These are phyloP conservation scores for Clarias fuscus DNA, from an alignment of 2,797 vertebrate genomes.

Conservation along the genomic window DNA sequence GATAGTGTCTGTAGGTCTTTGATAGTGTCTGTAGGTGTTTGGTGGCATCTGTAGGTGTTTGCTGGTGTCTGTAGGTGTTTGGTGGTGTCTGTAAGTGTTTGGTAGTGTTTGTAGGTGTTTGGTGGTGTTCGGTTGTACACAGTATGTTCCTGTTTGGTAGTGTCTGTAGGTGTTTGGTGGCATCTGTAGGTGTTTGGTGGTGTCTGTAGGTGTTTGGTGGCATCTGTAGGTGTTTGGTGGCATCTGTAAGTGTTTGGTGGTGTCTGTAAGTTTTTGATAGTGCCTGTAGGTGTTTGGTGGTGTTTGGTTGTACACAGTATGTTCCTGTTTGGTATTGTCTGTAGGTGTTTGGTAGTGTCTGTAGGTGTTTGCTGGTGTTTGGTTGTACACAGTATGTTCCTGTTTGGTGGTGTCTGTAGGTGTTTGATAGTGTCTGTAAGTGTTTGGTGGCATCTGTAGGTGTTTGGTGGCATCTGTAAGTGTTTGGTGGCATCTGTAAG, in stretches of 20 bases:
- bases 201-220: background rate
- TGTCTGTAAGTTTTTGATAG: background rate
- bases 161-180: background rate
- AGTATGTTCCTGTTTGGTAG: background rate
- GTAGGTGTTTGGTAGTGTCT: background rate
- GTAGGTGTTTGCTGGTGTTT: background rate
- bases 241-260: too few species aligned
- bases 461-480: background rate
- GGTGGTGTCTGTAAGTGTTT: background rate
- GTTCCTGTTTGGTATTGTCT: background rate
- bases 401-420: background rate
- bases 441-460: background rate
- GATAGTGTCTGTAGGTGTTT: background rate
- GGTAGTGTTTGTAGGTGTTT: background rate
- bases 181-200: too few species aligned
- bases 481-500: background rate
- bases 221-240: background rate
- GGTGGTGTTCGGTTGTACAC: too few species aligned
- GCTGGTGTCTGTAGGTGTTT: background rate
- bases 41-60: background rate
- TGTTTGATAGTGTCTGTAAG: accelerated
- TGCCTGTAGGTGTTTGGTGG: background rate
- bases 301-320: background rate
- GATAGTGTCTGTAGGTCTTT: background rate
- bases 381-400: background rate